Conservation (phyloP, 2,113 vertebrate genomes). For the Carettochelys insculpta region DNA sequence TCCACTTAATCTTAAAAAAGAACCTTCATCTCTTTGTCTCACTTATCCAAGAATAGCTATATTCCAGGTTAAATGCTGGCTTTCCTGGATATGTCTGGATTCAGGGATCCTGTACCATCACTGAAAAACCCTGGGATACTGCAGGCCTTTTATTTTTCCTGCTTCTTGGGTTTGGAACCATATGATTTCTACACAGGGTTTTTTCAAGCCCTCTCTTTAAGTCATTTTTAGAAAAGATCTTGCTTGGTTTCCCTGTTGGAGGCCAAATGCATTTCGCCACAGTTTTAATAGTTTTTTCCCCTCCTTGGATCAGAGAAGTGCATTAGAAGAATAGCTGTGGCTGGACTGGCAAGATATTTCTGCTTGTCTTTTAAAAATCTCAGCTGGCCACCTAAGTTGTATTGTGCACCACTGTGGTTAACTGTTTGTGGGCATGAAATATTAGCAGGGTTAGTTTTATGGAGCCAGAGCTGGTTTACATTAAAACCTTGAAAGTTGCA, state of each 20-base stretch:
- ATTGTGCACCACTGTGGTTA: fast-evolving
- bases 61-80: neutral
- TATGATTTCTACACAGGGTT: slow-evolving; percentile 40
- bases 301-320: neutral
- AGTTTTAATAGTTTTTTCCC: slow-evolving; percentile 9
- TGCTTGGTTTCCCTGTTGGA: slow-evolving; percentile 46
- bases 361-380: neutral
- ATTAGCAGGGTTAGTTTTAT: neutral
- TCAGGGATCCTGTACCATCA: slow-evolving; percentile 7
- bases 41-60: neutral
- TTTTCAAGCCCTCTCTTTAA: slow-evolving; percentile 24
- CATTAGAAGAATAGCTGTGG: neutral
- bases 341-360: neutral
- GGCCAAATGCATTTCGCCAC: slow-evolving; percentile 30
- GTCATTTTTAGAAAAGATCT: slow-evolving; percentile 63
- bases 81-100: neutral
- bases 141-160: slow-evolving; percentile 4
- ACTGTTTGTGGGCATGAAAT: fast-evolving
- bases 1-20: neutral
- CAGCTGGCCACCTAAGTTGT: neutral
- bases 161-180: slow-evolving; percentile 19
- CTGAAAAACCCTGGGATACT: neutral
- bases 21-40: neutral
- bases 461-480: fast-evolving
- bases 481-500: neutral